These are phyloP conservation scores for Parnassius apollo DNA, from an alignment of 2,888 invertebrate species.

Conservation along the genomic window DNA sequence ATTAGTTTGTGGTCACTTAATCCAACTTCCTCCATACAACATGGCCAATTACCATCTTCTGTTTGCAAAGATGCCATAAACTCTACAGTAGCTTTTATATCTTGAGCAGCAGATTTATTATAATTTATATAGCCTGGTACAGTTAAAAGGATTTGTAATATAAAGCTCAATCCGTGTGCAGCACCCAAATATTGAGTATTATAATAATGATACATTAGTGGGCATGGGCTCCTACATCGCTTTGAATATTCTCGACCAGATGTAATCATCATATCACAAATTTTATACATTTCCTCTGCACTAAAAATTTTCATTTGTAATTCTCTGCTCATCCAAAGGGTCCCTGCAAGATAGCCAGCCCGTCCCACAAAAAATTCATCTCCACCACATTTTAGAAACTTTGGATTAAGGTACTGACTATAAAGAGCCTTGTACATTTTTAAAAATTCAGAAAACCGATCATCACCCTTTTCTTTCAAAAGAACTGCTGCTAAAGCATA, in stretches of 20 bases:
- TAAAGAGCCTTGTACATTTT: conserved; percentile 65
- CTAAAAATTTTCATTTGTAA: conserved; percentile 66
- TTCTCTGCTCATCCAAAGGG: conserved; percentile 85
- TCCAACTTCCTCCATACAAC: conserved; percentile 86
- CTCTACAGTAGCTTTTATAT: conserved; percentile 85
- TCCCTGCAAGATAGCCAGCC: conserved; percentile 90
- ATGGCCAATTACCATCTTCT: conserved; percentile 87
- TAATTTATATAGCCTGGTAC: conserved; percentile 78
- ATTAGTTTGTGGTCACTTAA: conserved; percentile 85
- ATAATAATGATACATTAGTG: conserved; percentile 90
- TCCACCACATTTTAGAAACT: conserved; percentile 84
- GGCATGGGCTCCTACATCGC: conserved; percentile 79
- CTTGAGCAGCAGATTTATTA: conserved; percentile 74
- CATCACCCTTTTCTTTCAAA: conserved; percentile 74
- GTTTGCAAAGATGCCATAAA: conserved; percentile 85
- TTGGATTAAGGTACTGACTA: conserved; percentile 54
- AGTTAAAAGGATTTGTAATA: conserved; percentile 77
- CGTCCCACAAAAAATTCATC: conserved; percentile 94
- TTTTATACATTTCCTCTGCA: conserved; percentile 75
- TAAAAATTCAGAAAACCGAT: conserved; percentile 51
- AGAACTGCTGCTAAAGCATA: conserved; percentile 86
- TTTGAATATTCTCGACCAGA: conserved; percentile 87
- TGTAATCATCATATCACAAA: conserved; percentile 85
- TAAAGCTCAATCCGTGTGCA: conserved; percentile 82
- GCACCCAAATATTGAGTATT: conserved; percentile 87